These are phyloP conservation scores for Spheniscus mendiculus DNA, from an alignment of 2,113 vertebrate genomes.

Conservation along the genomic window DNA sequence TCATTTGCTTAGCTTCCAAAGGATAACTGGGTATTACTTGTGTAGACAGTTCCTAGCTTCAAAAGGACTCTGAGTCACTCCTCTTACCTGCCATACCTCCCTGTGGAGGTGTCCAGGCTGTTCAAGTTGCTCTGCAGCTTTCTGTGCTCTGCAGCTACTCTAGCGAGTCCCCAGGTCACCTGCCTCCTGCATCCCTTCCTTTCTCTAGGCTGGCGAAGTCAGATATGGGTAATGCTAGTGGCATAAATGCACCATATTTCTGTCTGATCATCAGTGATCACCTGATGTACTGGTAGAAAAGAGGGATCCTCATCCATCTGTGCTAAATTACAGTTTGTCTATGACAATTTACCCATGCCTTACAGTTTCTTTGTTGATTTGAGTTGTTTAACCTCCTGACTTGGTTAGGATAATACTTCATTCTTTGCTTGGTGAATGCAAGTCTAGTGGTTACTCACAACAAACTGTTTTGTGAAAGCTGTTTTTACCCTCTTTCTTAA, in stretches of 20 bases:
- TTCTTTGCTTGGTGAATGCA: neutral
- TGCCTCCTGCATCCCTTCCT: neutral
- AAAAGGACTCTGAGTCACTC: neutral
- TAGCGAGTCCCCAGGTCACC: neutral
- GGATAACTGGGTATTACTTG: neutral
- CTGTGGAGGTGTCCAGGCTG: neutral
- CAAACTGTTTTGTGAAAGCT: neutral
- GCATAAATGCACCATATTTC: neutral
- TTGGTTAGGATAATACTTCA: neutral
- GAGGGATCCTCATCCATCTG: neutral
- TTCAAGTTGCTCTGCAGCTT: neutral
- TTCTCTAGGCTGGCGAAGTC: neutral
- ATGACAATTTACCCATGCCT: neutral
- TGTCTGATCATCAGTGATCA: neutral
- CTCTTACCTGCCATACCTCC: neutral
- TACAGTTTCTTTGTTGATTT: neutral
- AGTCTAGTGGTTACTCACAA: neutral
- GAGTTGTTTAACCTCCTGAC: neutral
- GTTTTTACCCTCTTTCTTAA: neutral
- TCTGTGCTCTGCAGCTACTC: neutral
- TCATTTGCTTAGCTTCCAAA: neutral
- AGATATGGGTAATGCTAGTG: neutral
- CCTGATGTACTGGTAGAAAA: neutral
- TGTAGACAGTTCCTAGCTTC: neutral
- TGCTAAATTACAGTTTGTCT: neutral